Evolutionary conservation across 1,140 invertebrate species (phyloP), one percentile per base, ranked within the genome.

Genomic region (Drosophila watanabei): DNA sequence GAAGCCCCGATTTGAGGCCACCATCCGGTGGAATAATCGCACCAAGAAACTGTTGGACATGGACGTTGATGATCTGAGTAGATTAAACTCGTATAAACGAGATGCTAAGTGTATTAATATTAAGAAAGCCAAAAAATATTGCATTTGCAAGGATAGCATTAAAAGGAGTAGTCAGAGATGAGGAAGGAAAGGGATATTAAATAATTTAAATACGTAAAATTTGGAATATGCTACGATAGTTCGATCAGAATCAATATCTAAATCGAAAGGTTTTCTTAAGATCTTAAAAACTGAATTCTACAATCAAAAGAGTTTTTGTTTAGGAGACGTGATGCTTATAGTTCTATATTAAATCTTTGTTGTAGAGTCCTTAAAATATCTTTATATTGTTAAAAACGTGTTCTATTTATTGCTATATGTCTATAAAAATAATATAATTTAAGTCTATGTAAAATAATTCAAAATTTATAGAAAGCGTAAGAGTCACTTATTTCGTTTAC

Each of bases 41-140:
- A 84, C 60, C 24, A 56, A 72, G 9, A 16, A 24, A 5, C 41
- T 87, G 11, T 45, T 73, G 3, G 49, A 64, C 7, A 68, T 84
- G 35, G 57, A 77, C 18, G 64, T 80, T 1, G 33, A 63, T 32
- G 86, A 91, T 20, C 94, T 96, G 2, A 96, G 95, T 75, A 93
- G 96, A 30, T 92, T 96, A 32, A 95, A 95, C 72, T 85, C 92
- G 0, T 96, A 96, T 83, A 92, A 86, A 11, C 92, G 91, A 4
- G 91, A 94, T 49, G 93, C 94, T 51, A 70, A 82, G 5, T 95
- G 95, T 77, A 92, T 95, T 0, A 62, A 85, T 41, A 80, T 93
- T 48, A 94, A 93, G 48, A 78, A 83, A 33, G 89, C 95, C 5
- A 94, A 94, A 70, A 94, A 94, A 72, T 95, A 94, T 88, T 95